Evolutionary conservation across 2,888 invertebrate species (phyloP).

Genomic region (Synergus itoensis): DNA sequence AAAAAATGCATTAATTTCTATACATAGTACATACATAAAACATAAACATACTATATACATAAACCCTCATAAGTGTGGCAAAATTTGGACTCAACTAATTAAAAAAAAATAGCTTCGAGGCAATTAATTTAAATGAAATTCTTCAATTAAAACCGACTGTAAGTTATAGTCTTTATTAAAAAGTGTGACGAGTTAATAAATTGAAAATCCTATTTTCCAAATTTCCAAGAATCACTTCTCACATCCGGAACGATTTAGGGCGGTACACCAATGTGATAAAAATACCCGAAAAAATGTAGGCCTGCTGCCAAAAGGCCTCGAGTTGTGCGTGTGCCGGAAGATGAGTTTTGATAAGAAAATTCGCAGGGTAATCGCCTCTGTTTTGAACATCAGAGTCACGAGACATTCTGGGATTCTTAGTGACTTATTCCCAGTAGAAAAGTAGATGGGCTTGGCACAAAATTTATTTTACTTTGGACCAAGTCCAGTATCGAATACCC

Average conservation of each 20-base stretch:
- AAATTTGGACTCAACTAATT: background rate
- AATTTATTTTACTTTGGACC: slow-evolving; percentile 6
- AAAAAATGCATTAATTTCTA: background rate
- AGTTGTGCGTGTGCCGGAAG: slow-evolving; percentile 42
- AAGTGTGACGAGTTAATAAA: background rate
- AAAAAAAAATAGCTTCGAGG: background rate
- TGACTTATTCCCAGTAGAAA: slow-evolving; percentile 3
- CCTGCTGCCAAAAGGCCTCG: slow-evolving; percentile 69
- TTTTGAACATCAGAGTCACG: background rate
- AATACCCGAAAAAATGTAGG: slow-evolving; percentile 73
- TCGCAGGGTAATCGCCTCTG: slow-evolving; percentile 44
- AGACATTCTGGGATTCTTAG: background rate
- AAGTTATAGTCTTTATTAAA: background rate
- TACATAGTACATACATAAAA: background rate
- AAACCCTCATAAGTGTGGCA: background rate
- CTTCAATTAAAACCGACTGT: background rate
- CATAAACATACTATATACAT: background rate
- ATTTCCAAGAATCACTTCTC: background rate
- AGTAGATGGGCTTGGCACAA: background rate
- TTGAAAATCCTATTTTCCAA: background rate
- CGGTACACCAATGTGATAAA: slow-evolving; percentile 52
- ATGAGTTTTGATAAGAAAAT: slow-evolving; percentile 67
- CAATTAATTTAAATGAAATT: background rate
- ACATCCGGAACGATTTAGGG: slow-evolving; percentile 32
- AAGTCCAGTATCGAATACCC: background rate